phyloP scores from a whole-genome alignment of 2,797 vertebrate species.

The Argya squamiceps region DNA sequence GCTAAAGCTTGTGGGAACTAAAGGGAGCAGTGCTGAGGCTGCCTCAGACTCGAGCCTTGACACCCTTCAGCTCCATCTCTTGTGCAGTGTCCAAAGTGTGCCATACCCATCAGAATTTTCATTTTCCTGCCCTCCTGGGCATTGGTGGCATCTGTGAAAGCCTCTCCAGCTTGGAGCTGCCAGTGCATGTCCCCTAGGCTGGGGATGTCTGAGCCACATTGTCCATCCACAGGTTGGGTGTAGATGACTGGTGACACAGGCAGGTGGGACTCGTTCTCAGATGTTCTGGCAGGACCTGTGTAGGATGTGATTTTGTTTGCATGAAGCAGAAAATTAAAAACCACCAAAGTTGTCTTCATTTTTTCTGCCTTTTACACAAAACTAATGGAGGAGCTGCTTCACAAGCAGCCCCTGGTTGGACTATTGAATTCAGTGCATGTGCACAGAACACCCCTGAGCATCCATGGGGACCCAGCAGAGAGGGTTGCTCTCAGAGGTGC shows the following conservation, averaged over 20 bases:
- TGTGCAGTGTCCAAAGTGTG: not conserved
- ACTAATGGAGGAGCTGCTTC: accelerated
- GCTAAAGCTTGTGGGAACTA: not conserved
- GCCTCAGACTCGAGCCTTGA: too few species aligned
- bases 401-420: not conserved
- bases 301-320: not conserved
- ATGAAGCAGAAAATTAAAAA: not conserved
- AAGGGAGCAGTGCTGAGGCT: accelerated
- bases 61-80: not conserved
- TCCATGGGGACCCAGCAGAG: not conserved
- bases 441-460: not conserved
- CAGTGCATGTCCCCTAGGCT: not conserved
- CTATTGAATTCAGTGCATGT: not conserved
- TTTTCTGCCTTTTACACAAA: not conserved
- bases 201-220: not conserved
- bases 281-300: not conserved
- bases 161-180: not conserved
- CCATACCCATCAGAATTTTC: not conserved
- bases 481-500: not conserved
- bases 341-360: not conserved
- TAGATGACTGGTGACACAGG: accelerated
- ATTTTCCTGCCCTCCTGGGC: not conserved
- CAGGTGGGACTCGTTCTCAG: not conserved
- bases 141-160: not conserved
- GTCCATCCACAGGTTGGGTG: accelerated